A percentile compares a stretch with the other conserved stretches of the same genome.
Evolutionary conservation across 2,797 vertebrate species (phyloP).

Genomic region (Thripadectes ignobilis): DNA sequence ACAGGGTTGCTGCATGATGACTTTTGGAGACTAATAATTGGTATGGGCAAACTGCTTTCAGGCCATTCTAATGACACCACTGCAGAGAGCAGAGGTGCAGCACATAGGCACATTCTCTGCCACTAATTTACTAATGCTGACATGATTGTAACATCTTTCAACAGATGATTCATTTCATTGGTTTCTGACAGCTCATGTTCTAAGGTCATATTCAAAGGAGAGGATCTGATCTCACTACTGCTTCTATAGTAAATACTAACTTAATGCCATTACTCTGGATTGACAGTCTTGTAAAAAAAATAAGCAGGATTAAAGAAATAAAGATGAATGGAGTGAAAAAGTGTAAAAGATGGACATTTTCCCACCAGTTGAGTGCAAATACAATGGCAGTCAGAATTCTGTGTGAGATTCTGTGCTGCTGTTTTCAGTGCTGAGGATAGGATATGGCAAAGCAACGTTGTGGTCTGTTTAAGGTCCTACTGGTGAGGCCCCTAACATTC

Average conservation of each 20-base stretch:
- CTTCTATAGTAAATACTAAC: neutral
- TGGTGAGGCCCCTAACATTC: accelerated
- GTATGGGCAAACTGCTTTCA: neutral
- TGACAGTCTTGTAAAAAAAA: neutral
- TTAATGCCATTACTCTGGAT: neutral
- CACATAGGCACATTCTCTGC: neutral
- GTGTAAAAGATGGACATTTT: neutral
- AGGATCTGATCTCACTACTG: neutral
- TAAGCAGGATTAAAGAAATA: neutral
- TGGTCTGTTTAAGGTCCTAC: neutral
- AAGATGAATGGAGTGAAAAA: neutral
- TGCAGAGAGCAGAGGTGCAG: neutral
- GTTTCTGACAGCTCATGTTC: neutral
- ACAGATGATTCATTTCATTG: neutral
- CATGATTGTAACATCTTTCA: neutral
- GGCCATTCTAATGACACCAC: neutral
- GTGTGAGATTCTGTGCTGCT: neutral
- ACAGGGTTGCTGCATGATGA: accelerated
- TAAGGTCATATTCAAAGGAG: neutral
- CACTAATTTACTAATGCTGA: neutral
- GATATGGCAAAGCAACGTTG: neutral
- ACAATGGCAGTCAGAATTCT: neutral
- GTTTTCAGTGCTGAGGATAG: neutral
- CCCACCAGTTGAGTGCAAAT: neutral
- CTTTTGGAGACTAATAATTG: neutral